Conservation (phyloP, 1,140 invertebrate species). For the Papilio polyxenes region DNA sequence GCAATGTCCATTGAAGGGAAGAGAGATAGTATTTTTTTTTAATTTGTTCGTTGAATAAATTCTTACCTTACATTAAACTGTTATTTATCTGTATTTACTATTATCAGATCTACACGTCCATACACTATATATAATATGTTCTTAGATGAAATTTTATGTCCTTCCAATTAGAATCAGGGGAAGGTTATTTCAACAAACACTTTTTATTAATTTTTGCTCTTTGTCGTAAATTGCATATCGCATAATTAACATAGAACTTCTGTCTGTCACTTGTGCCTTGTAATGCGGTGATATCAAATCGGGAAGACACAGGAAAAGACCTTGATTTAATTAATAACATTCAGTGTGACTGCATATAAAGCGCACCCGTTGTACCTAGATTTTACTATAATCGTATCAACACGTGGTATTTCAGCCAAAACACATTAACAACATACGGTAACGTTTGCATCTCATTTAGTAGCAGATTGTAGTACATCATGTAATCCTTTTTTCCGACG, state of each 20-base stretch:
- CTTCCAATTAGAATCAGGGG: not conserved
- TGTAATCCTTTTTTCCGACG: too few species aligned
- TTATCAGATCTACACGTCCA: not conserved
- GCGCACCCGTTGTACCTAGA: conserved; percentile 42
- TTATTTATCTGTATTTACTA: not conserved
- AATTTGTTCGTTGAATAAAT: not conserved
- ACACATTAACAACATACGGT: too few species aligned
- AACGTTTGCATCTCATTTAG: too few species aligned
- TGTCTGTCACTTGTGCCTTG: conserved; percentile 38
- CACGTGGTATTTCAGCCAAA: not conserved
- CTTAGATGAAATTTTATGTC: too few species aligned
- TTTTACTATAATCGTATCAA: conserved; percentile 43
- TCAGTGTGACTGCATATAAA: conserved; percentile 60
- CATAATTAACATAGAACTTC: not conserved
- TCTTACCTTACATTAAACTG: not conserved
- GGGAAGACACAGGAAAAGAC: conserved; percentile 56
- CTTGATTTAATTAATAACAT: conserved; percentile 71
- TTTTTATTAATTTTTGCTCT: not conserved
- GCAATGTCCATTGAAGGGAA: not conserved
- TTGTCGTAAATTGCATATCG: not conserved
- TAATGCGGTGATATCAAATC: conserved; percentile 57
- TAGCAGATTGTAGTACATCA: too few species aligned
- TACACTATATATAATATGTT: too few species aligned
- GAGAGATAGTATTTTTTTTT: not conserved
- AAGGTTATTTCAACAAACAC: not conserved